Conservation (phyloP, 2,113 vertebrate species). For the Sphyrna mokarran region DNA sequence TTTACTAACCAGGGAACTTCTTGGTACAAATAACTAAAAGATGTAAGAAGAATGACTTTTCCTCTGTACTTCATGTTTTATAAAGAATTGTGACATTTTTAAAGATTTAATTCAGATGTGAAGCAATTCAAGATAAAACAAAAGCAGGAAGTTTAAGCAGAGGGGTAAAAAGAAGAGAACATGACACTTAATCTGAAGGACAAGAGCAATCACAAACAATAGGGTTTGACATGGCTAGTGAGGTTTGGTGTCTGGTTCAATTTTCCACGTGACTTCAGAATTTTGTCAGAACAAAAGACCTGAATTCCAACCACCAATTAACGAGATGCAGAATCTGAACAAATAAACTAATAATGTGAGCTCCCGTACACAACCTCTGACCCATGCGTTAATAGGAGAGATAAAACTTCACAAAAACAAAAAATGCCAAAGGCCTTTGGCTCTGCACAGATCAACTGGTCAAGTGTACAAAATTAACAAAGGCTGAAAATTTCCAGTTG, state of each 20-base stretch:
- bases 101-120: background rate
- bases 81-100: background rate
- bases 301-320: constrained; percentile 19
- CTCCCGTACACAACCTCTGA: constrained; percentile 25
- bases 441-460: background rate
- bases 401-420: constrained; percentile 6
- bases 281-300: background rate
- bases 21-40: background rate
- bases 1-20: background rate
- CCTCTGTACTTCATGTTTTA: background rate
- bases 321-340: constrained; percentile 27
- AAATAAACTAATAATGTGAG: constrained; percentile 26
- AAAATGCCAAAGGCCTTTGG: background rate
- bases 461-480: constrained; percentile 27
- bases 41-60: background rate
- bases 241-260: background rate
- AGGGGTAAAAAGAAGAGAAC: background rate
- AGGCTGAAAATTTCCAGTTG: constrained; percentile 24
- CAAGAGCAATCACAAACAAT: constrained; percentile 10
- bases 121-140: background rate
- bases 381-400: background rate
- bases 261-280: constrained; percentile 27
- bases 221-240: constrained; percentile 8
- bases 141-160: constrained; percentile 20
- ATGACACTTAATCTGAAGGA: background rate